Conservation (phyloP, 35 echinoderm and acorn worm genomes). For the Strongylocentrotus purpuratus region DNA sequence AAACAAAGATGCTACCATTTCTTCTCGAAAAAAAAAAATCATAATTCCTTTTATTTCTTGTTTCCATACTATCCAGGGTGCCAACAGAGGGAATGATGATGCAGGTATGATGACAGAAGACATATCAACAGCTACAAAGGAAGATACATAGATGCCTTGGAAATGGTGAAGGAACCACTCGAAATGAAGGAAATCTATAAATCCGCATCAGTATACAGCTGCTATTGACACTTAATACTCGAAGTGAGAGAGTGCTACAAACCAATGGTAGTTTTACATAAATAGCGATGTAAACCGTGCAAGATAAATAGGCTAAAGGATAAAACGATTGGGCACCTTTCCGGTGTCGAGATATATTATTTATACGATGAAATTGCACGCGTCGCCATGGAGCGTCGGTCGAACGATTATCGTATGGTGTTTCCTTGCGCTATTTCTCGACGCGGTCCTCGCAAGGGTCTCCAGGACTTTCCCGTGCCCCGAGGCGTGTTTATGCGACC, state of each 20-base stretch:
- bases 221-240: neutral
- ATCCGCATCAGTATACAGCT: neutral
- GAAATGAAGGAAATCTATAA: neutral
- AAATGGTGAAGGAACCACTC: neutral
- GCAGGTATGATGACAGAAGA: neutral
- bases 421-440: neutral
- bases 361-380: neutral
- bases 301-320: neutral
- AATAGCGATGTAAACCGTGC: neutral
- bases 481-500: neutral
- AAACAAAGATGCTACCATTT: no score
- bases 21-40: no score
- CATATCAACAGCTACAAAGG: neutral
- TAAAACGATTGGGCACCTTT: neutral
- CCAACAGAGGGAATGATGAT: neutral
- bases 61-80: neutral
- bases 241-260: neutral
- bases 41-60: neutral
- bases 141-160: neutral
- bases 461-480: constrained; percentile 32
- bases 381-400: neutral
- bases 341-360: neutral
- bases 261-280: no score
- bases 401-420: neutral
- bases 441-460: neutral